phyloP scores from a whole-genome alignment of 2,888 invertebrate genomes.

The Metopia argyrocephala region DNA sequence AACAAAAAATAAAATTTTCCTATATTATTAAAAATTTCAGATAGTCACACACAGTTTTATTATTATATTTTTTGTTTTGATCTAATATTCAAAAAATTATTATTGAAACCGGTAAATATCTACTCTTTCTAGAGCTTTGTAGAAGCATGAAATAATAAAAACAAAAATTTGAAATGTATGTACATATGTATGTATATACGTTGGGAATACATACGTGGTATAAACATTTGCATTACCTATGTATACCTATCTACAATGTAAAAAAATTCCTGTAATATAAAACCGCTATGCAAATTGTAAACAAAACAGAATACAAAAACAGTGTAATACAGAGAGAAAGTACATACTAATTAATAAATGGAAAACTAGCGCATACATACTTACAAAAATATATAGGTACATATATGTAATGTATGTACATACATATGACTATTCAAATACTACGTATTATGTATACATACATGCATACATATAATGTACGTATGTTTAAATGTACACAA shows the following conservation, averaged over 20 bases:
- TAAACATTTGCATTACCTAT: no score
- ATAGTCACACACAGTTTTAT: not conserved
- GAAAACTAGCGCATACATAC: not conserved
- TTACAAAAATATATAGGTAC: not conserved
- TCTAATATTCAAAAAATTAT: not conserved
- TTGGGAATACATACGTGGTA: no score
- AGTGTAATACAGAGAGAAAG: no score
- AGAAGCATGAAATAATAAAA: no score
- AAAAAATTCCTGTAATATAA: no score
- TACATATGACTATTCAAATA: not conserved
- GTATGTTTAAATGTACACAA: not conserved
- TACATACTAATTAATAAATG: no score
- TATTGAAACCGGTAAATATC: slow-evolving; percentile 21
- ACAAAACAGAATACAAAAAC: no score
- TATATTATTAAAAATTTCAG: slow-evolving; percentile 11
- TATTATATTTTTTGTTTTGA: slow-evolving; percentile 4
- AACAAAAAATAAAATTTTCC: slow-evolving; percentile 6
- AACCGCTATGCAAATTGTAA: no score
- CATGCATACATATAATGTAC: not conserved
- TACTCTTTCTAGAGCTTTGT: slow-evolving; percentile 23
- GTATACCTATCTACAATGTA: no score
- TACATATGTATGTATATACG: slow-evolving; percentile 5
- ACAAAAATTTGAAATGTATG: no score
- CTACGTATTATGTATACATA: slow-evolving; percentile 2
- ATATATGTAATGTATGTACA: slow-evolving; percentile 2